A percentile compares a stretch with the other conserved stretches of the same genome.
Evolutionary conservation across 2,888 invertebrate genomes (phyloP).

Genomic region (Thelaira solivaga): DNA sequence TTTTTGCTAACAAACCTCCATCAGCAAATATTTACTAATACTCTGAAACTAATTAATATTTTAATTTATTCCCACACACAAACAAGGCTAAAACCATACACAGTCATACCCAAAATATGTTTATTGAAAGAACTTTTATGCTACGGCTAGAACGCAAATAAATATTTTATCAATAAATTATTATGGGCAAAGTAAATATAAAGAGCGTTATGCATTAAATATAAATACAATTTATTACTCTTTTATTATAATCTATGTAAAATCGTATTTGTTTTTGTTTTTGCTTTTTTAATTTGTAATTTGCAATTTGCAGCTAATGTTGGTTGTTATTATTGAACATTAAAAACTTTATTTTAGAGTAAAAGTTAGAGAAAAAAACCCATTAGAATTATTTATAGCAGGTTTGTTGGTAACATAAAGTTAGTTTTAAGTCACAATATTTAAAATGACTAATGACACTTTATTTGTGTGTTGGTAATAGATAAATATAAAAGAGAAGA

Average conservation of each 20-base stretch:
- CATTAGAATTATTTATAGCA: slow-evolving; percentile 39
- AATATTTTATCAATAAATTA: slow-evolving; percentile 58
- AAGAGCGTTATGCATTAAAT: slow-evolving; percentile 25
- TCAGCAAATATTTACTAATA: slow-evolving; percentile 47
- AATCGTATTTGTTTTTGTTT: slow-evolving; percentile 32
- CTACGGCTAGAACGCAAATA: slow-evolving; percentile 34
- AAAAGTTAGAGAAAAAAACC: background rate
- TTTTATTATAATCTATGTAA: slow-evolving; percentile 21
- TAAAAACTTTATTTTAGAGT: slow-evolving; percentile 31
- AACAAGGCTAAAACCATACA: slow-evolving; percentile 3
- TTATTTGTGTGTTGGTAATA: slow-evolving; percentile 8
- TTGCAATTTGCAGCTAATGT: too few relatives aligned
- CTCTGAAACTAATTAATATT: slow-evolving; percentile 59
- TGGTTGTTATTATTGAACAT: slow-evolving; percentile 33
- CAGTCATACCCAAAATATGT: background rate
- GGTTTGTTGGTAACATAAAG: slow-evolving; percentile 22
- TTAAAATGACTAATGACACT: slow-evolving; percentile 44
- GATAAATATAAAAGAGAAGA: slow-evolving; percentile 31
- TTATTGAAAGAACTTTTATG: slow-evolving; percentile 26
- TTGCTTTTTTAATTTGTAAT: too few relatives aligned
- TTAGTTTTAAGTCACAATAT: slow-evolving; percentile 14
- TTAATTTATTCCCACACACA: slow-evolving; percentile 55
- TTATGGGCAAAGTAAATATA: slow-evolving; percentile 43
- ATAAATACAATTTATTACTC: slow-evolving; percentile 49
- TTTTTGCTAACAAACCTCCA: background rate